These are phyloP conservation scores for Eledone cirrhosa DNA, from an alignment of 2,888 invertebrate species.

Conservation along the genomic window DNA sequence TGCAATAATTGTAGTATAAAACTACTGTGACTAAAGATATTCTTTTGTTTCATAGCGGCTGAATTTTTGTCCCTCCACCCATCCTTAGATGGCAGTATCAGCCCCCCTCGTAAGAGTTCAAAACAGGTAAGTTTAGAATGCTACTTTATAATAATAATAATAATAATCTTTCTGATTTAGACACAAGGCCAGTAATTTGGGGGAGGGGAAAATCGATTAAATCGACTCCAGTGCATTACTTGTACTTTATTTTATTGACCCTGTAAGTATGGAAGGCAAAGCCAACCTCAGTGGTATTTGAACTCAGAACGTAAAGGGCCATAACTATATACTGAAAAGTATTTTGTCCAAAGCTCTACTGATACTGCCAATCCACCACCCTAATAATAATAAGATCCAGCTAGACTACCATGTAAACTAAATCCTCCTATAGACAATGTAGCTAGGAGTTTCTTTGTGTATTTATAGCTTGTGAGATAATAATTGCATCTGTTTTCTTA, in stretches of 20 bases:
- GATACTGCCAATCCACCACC: too few relatives aligned
- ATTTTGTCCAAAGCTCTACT: too few relatives aligned
- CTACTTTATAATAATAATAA: too few relatives aligned
- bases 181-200: too few relatives aligned
- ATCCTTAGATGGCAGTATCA: slow-evolving; percentile 52
- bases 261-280: too few relatives aligned
- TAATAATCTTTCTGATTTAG: too few relatives aligned
- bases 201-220: too few relatives aligned
- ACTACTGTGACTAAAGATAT: neutral
- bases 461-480: neutral
- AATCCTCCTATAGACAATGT: neutral
- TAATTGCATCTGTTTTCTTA: neutral
- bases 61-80: slow-evolving; percentile 65
- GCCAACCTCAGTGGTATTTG: too few relatives aligned
- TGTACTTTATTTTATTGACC: too few relatives aligned
- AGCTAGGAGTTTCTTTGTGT: neutral
- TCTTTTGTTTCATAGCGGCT: slow-evolving; percentile 43
- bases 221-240: too few relatives aligned
- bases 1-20: neutral
- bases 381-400: neutral
- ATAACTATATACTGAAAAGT: too few relatives aligned
- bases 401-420: neutral
- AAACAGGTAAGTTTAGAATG: slow-evolving; percentile 39
- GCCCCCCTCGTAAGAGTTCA: slow-evolving; percentile 47
- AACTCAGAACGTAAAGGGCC: too few relatives aligned